Evolutionary conservation across 2,113 vertebrate species (phyloP).

Genomic region (Phasianus colchicus): DNA sequence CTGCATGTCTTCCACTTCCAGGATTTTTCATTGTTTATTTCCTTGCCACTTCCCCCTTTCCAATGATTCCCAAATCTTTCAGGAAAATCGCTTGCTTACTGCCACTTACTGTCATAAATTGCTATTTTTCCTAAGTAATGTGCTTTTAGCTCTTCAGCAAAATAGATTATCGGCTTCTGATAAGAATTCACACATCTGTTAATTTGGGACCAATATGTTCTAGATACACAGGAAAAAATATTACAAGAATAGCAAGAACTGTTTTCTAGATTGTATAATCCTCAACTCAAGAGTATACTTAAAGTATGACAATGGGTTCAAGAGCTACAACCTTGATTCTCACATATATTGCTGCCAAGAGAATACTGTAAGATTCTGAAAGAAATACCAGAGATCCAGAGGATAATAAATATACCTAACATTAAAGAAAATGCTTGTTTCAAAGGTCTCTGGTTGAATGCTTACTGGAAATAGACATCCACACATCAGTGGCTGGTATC

Average conservation of each 20-base stretch:
- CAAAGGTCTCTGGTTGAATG: not conserved
- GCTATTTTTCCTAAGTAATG: not conserved
- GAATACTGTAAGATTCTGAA: not conserved
- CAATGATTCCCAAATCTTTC: not conserved
- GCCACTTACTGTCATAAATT: not conserved
- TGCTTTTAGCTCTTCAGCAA: not conserved
- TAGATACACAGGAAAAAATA: not conserved
- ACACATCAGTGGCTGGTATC: not conserved
- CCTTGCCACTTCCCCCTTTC: not conserved
- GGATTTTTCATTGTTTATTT: not conserved
- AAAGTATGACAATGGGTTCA: not conserved
- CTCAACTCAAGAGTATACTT: not conserved
- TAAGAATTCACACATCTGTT: not conserved
- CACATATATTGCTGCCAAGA: not conserved
- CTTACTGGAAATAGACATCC: not conserved
- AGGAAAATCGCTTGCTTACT: not conserved
- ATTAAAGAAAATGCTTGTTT: constrained; percentile 19
- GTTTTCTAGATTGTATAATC: not conserved
- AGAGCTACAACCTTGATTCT: not conserved
- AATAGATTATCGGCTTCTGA: not conserved
- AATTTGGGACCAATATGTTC: not conserved
- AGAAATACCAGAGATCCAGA: not conserved
- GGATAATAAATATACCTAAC: not conserved
- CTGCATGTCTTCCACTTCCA: not conserved
- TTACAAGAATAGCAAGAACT: not conserved